phyloP scores from a whole-genome alignment of 2,888 invertebrate genomes.

The Congeria kusceri region DNA sequence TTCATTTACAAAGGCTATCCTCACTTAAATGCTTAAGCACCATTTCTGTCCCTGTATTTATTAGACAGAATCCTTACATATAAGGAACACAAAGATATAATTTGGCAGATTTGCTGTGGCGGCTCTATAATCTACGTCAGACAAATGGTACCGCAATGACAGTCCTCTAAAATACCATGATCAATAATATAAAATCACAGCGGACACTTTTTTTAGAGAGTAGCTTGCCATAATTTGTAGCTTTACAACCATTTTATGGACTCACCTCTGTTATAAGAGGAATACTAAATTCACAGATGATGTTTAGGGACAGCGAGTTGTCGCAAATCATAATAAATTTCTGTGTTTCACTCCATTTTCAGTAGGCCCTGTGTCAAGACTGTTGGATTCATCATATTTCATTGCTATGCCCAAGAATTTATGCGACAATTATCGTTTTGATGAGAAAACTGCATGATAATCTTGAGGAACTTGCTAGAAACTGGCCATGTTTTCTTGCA shows the following conservation, averaged over 20 bases:
- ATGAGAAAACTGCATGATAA: constrained; percentile 1
- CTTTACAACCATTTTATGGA: constrained; percentile 65
- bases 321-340: constrained; percentile 66
- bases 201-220: constrained; percentile 66
- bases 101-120: constrained; percentile 64
- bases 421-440: constrained; percentile 5
- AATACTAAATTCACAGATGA: constrained; percentile 67
- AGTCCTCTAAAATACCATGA: constrained; percentile 64
- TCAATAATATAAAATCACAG: constrained; percentile 63
- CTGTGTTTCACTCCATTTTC: constrained; percentile 62
- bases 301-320: constrained; percentile 64
- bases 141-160: constrained; percentile 63
- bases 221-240: constrained; percentile 64
- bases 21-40: constrained; percentile 66
- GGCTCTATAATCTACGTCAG: constrained; percentile 64
- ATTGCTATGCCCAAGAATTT: constrained; percentile 51
- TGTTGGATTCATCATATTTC: constrained; percentile 61
- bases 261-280: constrained; percentile 59
- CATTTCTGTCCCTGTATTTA: constrained; percentile 69
- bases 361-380: constrained; percentile 61
- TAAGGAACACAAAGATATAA: constrained; percentile 60
- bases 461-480: no score
- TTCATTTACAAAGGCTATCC: constrained; percentile 65
- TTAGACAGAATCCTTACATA: constrained; percentile 66
- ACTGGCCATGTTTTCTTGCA: background rate